These are phyloP conservation scores for Scolanthus callimorphus DNA, from an alignment of 92 coral and sea anemone species.

Conservation along the genomic window DNA sequence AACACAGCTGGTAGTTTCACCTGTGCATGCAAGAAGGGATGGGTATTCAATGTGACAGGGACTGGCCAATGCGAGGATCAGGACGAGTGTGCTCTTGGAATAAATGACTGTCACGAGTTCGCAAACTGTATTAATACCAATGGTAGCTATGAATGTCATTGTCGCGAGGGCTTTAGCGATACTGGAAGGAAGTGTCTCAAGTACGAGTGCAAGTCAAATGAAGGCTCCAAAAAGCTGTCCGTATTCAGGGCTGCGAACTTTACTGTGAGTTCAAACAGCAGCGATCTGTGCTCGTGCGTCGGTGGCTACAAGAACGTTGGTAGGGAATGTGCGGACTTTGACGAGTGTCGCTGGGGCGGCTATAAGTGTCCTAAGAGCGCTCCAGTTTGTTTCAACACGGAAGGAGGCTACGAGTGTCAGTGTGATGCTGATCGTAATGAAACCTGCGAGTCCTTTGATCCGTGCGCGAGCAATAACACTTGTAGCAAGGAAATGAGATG, in stretches of 20 bases:
- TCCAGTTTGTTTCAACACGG: constrained; percentile 52
- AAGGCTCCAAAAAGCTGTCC: background rate
- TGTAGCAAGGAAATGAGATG: constrained; percentile 53
- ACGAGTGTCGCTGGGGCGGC: constrained; percentile 43
- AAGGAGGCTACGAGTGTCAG: constrained; percentile 64
- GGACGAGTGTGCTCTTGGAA: constrained; percentile 53
- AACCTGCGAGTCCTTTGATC: constrained; percentile 49
- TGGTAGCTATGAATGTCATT: constrained; percentile 45
- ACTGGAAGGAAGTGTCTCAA: constrained; percentile 32
- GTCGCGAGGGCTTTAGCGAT: constrained; percentile 51
- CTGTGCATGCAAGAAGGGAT: constrained; percentile 49
- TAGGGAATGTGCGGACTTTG: constrained; percentile 25
- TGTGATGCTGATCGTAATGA: constrained; percentile 44
- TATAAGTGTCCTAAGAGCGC: constrained; percentile 30
- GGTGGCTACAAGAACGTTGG: constrained; percentile 47
- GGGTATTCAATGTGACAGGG: constrained; percentile 29
- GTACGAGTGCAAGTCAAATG: constrained; percentile 36
- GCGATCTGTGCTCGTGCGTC: constrained; percentile 30
- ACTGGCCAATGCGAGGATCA: constrained; percentile 37
- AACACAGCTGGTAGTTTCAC: constrained; percentile 48
- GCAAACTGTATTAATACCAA: constrained; percentile 52
- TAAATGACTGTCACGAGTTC: constrained; percentile 31
- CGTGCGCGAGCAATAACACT: constrained; percentile 42
- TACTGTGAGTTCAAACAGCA: background rate
- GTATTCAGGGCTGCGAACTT: background rate